Base-by-base conservation (phyloP, 2,888 invertebrate species). In the Drosophila helvetica region DNA sequence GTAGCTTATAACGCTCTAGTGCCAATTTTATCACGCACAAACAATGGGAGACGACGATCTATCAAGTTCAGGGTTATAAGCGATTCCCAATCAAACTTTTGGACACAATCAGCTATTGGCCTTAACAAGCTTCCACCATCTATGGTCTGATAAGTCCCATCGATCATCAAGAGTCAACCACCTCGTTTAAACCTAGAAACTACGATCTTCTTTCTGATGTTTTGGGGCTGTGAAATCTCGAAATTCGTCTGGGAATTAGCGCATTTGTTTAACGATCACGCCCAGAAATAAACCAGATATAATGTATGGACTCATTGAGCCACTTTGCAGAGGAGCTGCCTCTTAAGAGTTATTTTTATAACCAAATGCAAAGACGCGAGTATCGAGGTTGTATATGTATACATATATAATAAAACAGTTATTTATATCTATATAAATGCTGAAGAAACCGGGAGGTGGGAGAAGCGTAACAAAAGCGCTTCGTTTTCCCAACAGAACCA, bases 1-100 rank as follows among this genome's bases (percentile, higher is more conserved):
- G 65, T 66, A 66, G 65, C 65, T 6, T 57, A 63, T 71, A 71
- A 63, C 71, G 72, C 57, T 25, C 64, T 57, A 53, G 63, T 79
- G 66, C 62, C 69, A 61, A 64, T 71, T 75, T 63, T 33, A 68
- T 52, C 63, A 56, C 72, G 52, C 48, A 65, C 65, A 54, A 4
- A 15, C 38, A 66, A 30, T 33, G 54, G 22, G 47, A n/a, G 15
- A 6, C 51, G 38, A 27, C 53, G 33, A 66, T 72, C 73, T 45
- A 56, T 67, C 66, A 67, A 67, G 66, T 55, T 67, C 66, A 67
- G 67, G 66, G 66, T 22, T 54, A 46, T 22, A 15, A 57, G 57
- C 60, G 46, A 19, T 8, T 3, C 3, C n/a, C 30, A 19, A 27
- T 47, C 22, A 50, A 30, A 43, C 17, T 19, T 38, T 47, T 30